Percentiles rank a stretch among this genome's conserved stretches.
Evolutionary conservation across 2,113 vertebrate species (phyloP).

Genomic region (Thryonomys swinderianus): DNA sequence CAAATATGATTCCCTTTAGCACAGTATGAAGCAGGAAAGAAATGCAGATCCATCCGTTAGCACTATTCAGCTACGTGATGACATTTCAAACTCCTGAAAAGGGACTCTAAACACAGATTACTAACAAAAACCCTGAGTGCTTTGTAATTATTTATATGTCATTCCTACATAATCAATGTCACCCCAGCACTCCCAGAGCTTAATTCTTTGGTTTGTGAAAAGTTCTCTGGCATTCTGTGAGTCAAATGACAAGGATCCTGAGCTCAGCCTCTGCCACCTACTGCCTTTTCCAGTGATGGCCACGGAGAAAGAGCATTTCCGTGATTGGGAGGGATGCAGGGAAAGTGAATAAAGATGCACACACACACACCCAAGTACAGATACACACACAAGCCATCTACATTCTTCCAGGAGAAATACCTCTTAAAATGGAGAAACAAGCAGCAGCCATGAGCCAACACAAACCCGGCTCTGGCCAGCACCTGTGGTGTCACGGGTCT

Average conservation of each 20-base stretch:
- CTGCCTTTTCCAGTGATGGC: background rate
- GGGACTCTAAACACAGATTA: constrained; percentile 76
- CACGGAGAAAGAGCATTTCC: background rate
- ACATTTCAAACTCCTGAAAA: constrained; percentile 75
- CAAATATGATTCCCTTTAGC: constrained; percentile 77
- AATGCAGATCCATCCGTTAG: constrained; percentile 63
- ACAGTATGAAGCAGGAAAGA: constrained; percentile 67
- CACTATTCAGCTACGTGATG: constrained; percentile 57
- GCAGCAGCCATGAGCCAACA: fast-evolving
- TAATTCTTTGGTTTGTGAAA: background rate
- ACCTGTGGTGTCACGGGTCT: background rate
- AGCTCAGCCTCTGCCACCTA: background rate
- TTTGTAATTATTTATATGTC: constrained; percentile 57
- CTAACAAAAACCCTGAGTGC: constrained; percentile 14
- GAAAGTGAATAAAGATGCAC: background rate
- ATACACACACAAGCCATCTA: background rate
- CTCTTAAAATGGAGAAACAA: background rate
- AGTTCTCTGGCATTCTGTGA: background rate
- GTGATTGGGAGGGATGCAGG: fast-evolving
- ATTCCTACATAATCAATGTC: constrained; percentile 59
- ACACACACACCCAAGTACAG: background rate
- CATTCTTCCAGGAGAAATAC: background rate
- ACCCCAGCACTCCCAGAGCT: background rate
- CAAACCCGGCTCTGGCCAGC: background rate
- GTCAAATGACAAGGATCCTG: constrained; percentile 37